A percentile compares a stretch with the other conserved stretches of the same genome.
phyloP scores from a whole-genome alignment of 2,113 vertebrate species.

The Alexandromys fortis region DNA sequence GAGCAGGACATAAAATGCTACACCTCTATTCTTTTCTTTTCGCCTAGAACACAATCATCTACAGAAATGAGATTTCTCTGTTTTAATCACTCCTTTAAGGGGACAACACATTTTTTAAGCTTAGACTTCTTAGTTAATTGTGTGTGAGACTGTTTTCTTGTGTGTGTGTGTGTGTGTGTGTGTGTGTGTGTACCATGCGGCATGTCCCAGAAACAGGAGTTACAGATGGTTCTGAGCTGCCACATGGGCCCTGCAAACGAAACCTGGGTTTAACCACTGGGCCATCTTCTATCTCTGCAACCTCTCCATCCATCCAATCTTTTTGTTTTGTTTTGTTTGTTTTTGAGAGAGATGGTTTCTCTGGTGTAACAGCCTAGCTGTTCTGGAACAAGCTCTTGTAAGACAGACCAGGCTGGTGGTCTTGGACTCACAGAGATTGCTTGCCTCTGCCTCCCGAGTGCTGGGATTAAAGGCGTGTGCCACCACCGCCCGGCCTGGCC shows the following conservation, averaged over 20 bases:
- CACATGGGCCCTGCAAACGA: not conserved
- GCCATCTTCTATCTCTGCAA: no score
- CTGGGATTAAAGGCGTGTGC: no score
- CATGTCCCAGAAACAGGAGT: not conserved
- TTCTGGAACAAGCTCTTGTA: no score
- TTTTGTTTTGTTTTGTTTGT: no score
- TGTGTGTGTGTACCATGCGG: not conserved
- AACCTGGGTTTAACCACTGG: not conserved
- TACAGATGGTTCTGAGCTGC: not conserved
- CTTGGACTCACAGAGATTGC: no score
- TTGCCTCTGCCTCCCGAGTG: no score
- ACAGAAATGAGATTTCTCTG: not conserved
- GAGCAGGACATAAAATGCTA: not conserved
- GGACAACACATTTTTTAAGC: not conserved
- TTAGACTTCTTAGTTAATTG: not conserved
- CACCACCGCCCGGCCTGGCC: no score
- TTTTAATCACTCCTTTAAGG: not conserved
- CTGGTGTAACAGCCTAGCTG: no score
- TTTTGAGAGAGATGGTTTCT: no score
- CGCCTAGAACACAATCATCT: not conserved
- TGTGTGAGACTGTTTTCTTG: not conserved
- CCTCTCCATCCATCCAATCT: not conserved
- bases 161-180: not conserved
- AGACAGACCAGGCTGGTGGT: no score
- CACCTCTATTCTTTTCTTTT: not conserved